Base-by-base conservation (phyloP, 2,113 vertebrate species). In the Psittacus erithacus region DNA sequence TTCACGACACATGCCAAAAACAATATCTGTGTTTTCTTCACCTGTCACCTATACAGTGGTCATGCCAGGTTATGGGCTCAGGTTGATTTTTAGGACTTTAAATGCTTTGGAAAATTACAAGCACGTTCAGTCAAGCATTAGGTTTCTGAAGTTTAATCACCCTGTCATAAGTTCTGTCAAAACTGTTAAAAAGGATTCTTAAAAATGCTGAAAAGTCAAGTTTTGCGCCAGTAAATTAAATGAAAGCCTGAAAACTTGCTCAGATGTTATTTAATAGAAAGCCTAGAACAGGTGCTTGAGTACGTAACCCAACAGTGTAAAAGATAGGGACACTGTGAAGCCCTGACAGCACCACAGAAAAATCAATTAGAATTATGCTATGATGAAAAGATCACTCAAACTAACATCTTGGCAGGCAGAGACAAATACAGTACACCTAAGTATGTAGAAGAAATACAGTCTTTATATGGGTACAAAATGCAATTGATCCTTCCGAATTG, bases 81-180 rank as follows among this genome's bases (percentile, higher is more conserved):
- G 39, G 74, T 4, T 91, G 81, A 82, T 64, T 95, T 95, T 97
- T 86, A 92, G 62, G 59, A 87, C 47, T 82, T 74, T 31, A 68
- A 87, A 43, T 31, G 6, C 70, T 95, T 93, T 82, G 93, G 83
- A 95, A 91, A 95, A 82, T 62, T 93, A 41, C 55, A 57, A 91
- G 35, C 33, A 35, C 13, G 12, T 71, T 89, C 74, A 81, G 41
- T 75, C 55, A 49, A 86, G 71, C 15, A 38, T 80, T 57, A 77
- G 20, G 43, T 83, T 92, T 63, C 86, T 92, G 65, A 33, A 39
- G 49, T 53, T 92, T 67, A 95, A 83, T 63, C 41, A 53, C 60
- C 70, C 53, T 82, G 53, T 69, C 76, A 92, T 80, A 76, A 80
- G 91, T 65, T 94, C 75, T 74, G 59, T 59, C 49, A 62, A 77